Conservation (phyloP, 2,113 vertebrate species). For the Alligator sinensis region DNA sequence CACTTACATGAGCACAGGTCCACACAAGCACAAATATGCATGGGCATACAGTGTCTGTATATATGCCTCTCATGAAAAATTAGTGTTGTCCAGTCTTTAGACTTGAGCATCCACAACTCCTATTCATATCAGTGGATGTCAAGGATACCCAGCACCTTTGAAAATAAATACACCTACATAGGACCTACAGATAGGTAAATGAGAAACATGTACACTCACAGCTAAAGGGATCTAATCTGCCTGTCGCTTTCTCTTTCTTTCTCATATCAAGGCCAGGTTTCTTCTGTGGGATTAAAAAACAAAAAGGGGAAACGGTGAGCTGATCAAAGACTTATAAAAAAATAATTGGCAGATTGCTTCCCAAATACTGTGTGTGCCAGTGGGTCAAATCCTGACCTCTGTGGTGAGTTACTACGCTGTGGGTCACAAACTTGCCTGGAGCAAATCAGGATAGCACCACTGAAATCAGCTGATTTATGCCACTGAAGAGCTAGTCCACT, state of each 20-base stretch:
- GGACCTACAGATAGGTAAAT: background rate
- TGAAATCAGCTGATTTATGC: background rate
- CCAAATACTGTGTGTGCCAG: background rate
- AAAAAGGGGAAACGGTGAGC: background rate
- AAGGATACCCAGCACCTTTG: background rate
- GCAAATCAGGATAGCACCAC: background rate
- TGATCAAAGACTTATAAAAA: background rate
- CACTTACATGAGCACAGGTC: no score
- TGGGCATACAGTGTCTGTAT: background rate
- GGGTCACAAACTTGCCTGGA: background rate
- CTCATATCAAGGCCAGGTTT: background rate
- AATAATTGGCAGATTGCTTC: background rate
- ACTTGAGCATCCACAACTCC: background rate
- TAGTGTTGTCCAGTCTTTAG: background rate
- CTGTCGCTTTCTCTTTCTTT: background rate
- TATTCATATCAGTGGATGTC: background rate
- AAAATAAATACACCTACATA: background rate
- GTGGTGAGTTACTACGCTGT: background rate
- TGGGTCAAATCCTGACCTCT: fast-evolving
- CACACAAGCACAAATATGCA: background rate
- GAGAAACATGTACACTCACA: fast-evolving
- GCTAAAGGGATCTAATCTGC: background rate
- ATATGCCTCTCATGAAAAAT: background rate
- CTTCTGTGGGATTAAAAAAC: background rate
- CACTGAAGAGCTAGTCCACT: fast-evolving